Conservation (phyloP, 64 coral and sea anemone species). For the Porites australiensis region DNA sequence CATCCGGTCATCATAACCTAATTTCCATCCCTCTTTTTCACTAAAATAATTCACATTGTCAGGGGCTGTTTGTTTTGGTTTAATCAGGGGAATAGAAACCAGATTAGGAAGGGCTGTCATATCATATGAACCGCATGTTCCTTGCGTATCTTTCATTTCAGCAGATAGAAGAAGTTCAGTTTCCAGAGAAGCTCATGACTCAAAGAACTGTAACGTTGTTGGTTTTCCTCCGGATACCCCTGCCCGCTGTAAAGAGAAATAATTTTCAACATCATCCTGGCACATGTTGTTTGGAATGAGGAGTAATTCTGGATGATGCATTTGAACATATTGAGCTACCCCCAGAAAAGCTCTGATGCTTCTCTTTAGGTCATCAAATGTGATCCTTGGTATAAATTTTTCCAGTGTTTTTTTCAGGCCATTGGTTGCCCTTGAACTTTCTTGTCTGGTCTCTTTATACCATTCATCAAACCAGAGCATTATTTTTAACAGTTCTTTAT, state of each 20-base stretch:
- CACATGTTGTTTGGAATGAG: slow-evolving; percentile 34
- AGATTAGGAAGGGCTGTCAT: slow-evolving; percentile 4
- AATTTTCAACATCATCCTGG: slow-evolving; percentile 57
- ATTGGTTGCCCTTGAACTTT: background rate
- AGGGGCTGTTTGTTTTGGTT: background rate
- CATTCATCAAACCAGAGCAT: slow-evolving; percentile 52
- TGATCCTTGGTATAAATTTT: slow-evolving; percentile 44
- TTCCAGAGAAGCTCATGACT: background rate
- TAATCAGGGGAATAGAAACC: slow-evolving; percentile 7
- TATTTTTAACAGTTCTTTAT: slow-evolving; percentile 43
- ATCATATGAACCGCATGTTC: slow-evolving; percentile 6
- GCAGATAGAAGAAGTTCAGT: background rate
- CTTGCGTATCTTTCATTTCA: background rate
- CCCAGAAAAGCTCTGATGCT: slow-evolving; percentile 32
- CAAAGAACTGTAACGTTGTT: slow-evolving; percentile 15
- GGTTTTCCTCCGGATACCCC: slow-evolving; percentile 4
- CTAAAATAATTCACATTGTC: background rate
- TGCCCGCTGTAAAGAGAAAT: slow-evolving; percentile 23
- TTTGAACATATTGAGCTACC: slow-evolving; percentile 35
- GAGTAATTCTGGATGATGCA: slow-evolving; percentile 9
- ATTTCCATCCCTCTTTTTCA: slow-evolving; percentile 30
- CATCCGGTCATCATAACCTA: background rate
- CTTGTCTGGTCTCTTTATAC: slow-evolving; percentile 8
- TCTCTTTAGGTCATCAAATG: slow-evolving; percentile 43
- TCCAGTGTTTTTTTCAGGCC: slow-evolving; percentile 15